These are phyloP conservation scores for Campylomormyrus numenius DNA, from an alignment of 2,113 vertebrate species.

Conservation along the genomic window DNA sequence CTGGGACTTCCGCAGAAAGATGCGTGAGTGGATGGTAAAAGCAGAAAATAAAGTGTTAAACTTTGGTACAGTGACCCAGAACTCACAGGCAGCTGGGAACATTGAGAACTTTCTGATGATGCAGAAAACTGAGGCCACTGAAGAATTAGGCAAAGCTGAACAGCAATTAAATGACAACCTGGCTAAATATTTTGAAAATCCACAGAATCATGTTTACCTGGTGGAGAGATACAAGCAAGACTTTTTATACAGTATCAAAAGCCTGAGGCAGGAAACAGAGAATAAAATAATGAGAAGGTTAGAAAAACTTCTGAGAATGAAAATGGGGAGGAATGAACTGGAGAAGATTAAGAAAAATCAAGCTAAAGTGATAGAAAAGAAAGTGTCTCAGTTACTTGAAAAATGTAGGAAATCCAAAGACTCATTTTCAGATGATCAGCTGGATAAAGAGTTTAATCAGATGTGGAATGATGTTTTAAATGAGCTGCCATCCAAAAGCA, in stretches of 20 bases:
- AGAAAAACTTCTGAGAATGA: no score
- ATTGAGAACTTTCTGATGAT: not conserved
- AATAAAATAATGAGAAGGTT: no score
- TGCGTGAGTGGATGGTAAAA: constrained; percentile 33
- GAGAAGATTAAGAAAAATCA: no score
- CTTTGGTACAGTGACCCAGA: not conserved
- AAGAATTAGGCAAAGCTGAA: not conserved
- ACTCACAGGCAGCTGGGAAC: not conserved
- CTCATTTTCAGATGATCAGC: no score
- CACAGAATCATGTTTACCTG: constrained; percentile 9
- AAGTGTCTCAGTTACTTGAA: no score
- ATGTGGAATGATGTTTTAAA: no score
- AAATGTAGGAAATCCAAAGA: no score
- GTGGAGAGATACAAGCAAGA: constrained; percentile 35
- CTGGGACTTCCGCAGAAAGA: constrained; percentile 44
- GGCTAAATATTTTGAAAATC: constrained; percentile 18
- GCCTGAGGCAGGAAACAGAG: not conserved
- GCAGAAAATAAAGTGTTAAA: no score
- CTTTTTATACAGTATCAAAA: constrained; percentile 20
- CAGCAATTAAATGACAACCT: constrained; percentile 2
- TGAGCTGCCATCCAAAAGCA: no score
- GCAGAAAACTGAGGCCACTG: not conserved
- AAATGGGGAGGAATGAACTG: no score
- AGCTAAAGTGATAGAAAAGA: no score
- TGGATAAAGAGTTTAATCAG: no score